Percentiles rank a stretch among this genome's conserved stretches.
Evolutionary conservation across 2,797 vertebrate genomes (phyloP).

Genomic region (Sorex maritimensis): DNA sequence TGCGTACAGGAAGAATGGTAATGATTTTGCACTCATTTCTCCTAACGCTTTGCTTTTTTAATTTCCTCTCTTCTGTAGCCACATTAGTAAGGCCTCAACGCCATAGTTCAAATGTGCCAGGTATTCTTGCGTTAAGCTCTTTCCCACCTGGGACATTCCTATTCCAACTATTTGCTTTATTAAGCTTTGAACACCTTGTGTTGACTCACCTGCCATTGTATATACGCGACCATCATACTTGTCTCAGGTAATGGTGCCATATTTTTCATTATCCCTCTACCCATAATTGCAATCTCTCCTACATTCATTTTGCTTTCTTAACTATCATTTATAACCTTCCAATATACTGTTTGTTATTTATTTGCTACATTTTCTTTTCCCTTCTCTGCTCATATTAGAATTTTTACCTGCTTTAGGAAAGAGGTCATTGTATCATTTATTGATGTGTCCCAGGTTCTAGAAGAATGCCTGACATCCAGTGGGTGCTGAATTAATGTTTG

Average conservation of each 20-base stretch:
- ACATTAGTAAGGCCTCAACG: not conserved
- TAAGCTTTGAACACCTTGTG: not conserved
- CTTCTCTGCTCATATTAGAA: not conserved
- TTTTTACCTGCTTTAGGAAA: not conserved
- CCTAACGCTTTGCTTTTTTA: not conserved
- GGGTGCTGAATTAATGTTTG: not conserved
- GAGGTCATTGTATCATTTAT: conserved; percentile 30
- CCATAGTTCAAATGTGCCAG: not conserved
- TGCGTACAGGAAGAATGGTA: not conserved
- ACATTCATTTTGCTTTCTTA: not conserved
- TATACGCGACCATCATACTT: fast-evolving
- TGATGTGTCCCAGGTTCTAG: not conserved
- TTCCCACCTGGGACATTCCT: not conserved
- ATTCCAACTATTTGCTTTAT: not conserved
- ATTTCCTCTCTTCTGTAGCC: not conserved
- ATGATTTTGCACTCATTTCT: not conserved
- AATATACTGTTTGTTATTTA: not conserved
- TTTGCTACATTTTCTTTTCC: conserved; percentile 18
- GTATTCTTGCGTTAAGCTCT: not conserved
- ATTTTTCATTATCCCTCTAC: not conserved
- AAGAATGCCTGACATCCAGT: not conserved
- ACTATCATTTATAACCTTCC: not conserved
- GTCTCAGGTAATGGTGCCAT: not conserved
- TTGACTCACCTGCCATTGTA: not conserved
- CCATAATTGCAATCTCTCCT: not conserved